These are phyloP conservation scores for Mythimna impura DNA, from an alignment of 2,888 invertebrate species.

Conservation along the genomic window DNA sequence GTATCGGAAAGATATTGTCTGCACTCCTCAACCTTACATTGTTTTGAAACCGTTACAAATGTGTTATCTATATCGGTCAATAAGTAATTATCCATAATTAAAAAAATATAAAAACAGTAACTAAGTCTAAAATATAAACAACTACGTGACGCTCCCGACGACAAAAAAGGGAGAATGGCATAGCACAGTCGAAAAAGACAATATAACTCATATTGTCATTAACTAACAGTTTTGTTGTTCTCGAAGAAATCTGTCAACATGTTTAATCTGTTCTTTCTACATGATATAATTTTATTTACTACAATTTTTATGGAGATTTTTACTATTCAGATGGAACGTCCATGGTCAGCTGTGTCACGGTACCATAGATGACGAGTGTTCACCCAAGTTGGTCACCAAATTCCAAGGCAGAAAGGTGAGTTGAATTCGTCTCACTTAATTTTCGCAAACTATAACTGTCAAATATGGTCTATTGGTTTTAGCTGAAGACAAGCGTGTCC, in stretches of 20 bases:
- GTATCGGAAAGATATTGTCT: too few relatives aligned
- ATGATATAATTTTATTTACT: too few relatives aligned
- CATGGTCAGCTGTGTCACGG: slow-evolving; percentile 98
- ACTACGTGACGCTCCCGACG: too few relatives aligned
- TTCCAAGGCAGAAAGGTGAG: slow-evolving; percentile 84
- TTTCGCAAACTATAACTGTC: neutral
- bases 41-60: too few relatives aligned
- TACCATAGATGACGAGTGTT: slow-evolving; percentile 92
- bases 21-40: too few relatives aligned
- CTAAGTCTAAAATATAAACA: too few relatives aligned
- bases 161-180: neutral
- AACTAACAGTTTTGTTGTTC: too few relatives aligned
- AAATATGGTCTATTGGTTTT: neutral
- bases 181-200: neutral
- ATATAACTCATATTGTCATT: neutral
- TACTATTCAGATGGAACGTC: slow-evolving; percentile 94
- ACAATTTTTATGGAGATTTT: neutral
- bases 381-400: slow-evolving; percentile 84
- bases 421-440: neutral
- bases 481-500: neutral
- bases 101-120: too few relatives aligned
- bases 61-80: too few relatives aligned
- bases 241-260: too few relatives aligned
- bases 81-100: too few relatives aligned
- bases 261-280: neutral